phyloP scores from a whole-genome alignment of 2,113 vertebrate species.

The Otolemur garnettii region DNA sequence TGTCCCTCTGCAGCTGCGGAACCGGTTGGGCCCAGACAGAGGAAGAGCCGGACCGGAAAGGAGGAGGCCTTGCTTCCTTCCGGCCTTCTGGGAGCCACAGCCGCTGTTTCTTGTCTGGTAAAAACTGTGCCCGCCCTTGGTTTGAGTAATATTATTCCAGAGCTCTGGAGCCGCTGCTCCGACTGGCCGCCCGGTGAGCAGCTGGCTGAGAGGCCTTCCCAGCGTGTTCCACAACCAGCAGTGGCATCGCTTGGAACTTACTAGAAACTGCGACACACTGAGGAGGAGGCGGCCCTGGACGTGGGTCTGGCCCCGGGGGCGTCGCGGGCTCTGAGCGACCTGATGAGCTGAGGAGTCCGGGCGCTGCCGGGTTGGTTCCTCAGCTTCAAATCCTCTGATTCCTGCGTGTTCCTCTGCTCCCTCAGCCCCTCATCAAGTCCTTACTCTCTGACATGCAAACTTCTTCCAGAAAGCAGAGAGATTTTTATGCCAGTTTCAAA shows the following conservation, averaged over 20 bases:
- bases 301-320: too few relatives aligned
- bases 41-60: neutral
- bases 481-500: neutral
- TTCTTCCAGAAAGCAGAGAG: conserved; percentile 8
- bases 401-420: neutral
- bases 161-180: neutral
- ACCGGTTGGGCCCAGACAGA: neutral
- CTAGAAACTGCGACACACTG: too few relatives aligned
- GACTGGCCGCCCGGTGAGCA: neutral
- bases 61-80: neutral
- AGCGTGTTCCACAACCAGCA: neutral
- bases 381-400: neutral
- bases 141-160: neutral
- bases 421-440: neutral
- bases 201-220: neutral
- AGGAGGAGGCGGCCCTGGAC: too few relatives aligned
- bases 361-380: neutral
- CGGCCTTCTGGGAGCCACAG: neutral
- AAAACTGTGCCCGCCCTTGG: neutral
- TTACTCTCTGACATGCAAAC: neutral
- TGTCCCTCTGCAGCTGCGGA: neutral
- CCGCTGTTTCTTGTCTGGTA: neutral
- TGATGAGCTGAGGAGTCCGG: neutral
- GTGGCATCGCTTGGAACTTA: neutral
- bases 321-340: too few relatives aligned